phyloP scores from a whole-genome alignment of 2,797 vertebrate species.

The Sebastes iracundus region DNA sequence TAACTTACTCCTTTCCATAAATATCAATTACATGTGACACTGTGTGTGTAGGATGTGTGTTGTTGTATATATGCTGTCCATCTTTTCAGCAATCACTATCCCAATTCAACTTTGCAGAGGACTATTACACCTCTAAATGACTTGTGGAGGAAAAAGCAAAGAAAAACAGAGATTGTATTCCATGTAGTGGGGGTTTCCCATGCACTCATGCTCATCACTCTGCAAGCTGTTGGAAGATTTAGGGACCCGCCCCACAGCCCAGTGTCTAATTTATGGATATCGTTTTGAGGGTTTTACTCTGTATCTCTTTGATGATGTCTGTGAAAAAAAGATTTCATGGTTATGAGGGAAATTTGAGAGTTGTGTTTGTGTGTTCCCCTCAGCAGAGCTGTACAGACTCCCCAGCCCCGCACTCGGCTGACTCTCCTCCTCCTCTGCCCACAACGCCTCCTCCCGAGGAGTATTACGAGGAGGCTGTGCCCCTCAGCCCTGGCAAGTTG shows the following conservation, averaged over 20 bases:
- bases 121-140: constrained; percentile 1
- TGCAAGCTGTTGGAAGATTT: constrained; percentile 25
- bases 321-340: constrained; percentile 4
- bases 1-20: not conserved
- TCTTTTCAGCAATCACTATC: not conserved
- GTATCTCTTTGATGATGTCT: constrained; percentile 46
- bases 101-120: not conserved
- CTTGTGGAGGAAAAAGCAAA: constrained; percentile 17
- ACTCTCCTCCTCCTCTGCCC: constrained; percentile 89
- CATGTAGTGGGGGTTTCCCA: constrained; percentile 54
- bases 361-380: constrained; percentile 30
- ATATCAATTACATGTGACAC: not conserved
- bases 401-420: constrained; percentile 34
- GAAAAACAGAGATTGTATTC: constrained; percentile 39
- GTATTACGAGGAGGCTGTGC: constrained; percentile 97
- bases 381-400: constrained; percentile 53
- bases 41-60: not conserved
- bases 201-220: constrained; percentile 39
- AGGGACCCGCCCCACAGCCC: constrained; percentile 29
- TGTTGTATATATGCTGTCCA: not conserved
- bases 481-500: constrained; percentile 90
- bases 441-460: constrained; percentile 95
- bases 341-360: constrained; percentile 36
- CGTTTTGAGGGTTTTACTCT: constrained; percentile 18
- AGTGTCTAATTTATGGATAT: constrained; percentile 56